Evolutionary conservation across 2,797 vertebrate species (phyloP), one percentile per base, ranked within the genome.

Genomic region (Poecilia gillii): DNA sequence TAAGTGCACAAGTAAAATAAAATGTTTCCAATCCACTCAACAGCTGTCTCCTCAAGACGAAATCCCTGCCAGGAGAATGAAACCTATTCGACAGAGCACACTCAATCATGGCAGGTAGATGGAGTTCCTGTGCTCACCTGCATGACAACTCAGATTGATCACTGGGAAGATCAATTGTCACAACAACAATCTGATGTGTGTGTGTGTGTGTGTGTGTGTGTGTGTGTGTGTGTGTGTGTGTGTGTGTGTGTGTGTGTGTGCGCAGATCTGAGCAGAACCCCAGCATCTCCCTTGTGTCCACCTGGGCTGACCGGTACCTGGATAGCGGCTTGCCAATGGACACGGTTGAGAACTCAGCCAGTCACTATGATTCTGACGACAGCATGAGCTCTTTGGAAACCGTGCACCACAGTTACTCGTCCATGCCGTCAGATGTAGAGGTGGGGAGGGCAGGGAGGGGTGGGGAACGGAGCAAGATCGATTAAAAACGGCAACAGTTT

Each of bases 271-370:
- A 93, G 57, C 88, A 80, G 4, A 87, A 90, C 31, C 47, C 90
- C 31, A 82, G 73, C 66, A 84, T 87, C 87, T 92, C 91, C 46
- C 87, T 94, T 16, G 91, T 96, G 76, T 88, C 93, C 76, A 85
- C 43, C 79, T 94, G 95, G 95, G 95, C 95, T 1, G 88, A 95
- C 31, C 93, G 84, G 81, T 96, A 95, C 91, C 86, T 91, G 89
- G 96, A 96, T 93, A 96, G 95, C 39, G 95, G 96, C 0, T 86
- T 96, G 16, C 94, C 84, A 1, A 88, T 85, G 73, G 95, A 93
- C 80, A 89, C 77, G 0, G 85, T 79, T 0, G 92, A 91, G 2
- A 90, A 81, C 86, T 91, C 75, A 0, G 89, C 64, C 76, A 94
- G 94, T 13, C 94, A 95, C 1, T 87, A 81, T 2, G 90, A 96